phyloP scores from a whole-genome alignment of 2,113 vertebrate species.

The Corythaixoides concolor region DNA sequence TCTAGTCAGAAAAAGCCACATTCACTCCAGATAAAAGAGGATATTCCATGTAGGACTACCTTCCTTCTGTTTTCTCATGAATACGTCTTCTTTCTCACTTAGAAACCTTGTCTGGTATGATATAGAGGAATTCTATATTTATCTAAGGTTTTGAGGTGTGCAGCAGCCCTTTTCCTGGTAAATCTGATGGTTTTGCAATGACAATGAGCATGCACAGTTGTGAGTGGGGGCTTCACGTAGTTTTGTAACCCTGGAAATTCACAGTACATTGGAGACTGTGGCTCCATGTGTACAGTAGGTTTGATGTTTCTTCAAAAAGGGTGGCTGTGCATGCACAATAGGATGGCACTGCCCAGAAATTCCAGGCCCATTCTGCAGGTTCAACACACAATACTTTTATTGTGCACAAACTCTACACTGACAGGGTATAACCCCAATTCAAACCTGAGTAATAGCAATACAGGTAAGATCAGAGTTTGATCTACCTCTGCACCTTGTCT shows the following conservation, averaged over 20 bases:
- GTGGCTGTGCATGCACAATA: accelerated
- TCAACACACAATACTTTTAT: not conserved
- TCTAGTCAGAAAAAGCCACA: not conserved
- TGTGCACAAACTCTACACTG: not conserved
- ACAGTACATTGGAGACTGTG: not conserved
- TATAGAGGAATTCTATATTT: not conserved
- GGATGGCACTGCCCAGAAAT: not conserved
- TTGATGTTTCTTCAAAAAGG: not conserved
- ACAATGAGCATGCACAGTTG: accelerated
- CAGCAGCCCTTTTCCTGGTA: not conserved
- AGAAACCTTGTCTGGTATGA: not conserved
- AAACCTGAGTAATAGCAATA: not conserved
- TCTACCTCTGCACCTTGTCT: not conserved
- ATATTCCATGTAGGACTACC: not conserved
- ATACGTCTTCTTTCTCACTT: not conserved
- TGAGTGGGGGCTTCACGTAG: not conserved
- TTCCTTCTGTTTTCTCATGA: not conserved
- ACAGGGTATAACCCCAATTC: not conserved
- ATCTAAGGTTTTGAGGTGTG: not conserved
- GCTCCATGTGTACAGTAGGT: not conserved
- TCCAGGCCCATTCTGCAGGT: not conserved
- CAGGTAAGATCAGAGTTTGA: not conserved
- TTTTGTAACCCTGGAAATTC: not conserved
- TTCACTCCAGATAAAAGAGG: not conserved
- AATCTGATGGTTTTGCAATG: not conserved